Conservation (phyloP, 2,113 vertebrate species). For the Erythrolamprus reginae region DNA sequence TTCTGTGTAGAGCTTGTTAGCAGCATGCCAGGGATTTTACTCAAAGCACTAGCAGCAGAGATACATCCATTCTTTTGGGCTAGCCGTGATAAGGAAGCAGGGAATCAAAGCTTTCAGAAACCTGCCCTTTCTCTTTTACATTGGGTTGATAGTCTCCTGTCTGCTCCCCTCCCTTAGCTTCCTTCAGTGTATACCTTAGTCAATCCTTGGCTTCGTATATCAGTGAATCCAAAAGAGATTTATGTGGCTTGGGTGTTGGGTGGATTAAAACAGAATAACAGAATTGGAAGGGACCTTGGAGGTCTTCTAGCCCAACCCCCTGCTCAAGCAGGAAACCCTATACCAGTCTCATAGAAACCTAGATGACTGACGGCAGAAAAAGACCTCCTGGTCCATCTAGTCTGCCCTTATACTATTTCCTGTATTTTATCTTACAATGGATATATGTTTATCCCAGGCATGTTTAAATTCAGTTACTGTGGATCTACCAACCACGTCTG, state of each 20-base stretch:
- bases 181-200: not conserved
- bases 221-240: not conserved
- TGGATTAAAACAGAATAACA: not conserved
- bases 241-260: not conserved
- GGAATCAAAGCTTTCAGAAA: not conserved
- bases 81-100: not conserved
- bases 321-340: too few species aligned
- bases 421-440: too few species aligned
- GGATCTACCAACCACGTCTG: too few species aligned
- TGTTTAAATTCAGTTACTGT: too few species aligned
- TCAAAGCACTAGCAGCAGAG: not conserved
- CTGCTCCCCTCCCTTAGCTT: not conserved
- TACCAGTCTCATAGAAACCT: too few species aligned
- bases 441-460: too few species aligned
- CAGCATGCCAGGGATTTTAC: not conserved
- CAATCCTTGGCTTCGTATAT: not conserved
- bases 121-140: not conserved
- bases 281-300: too few species aligned
- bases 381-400: too few species aligned
- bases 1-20: not conserved
- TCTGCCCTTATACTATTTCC: too few species aligned
- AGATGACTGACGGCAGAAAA: too few species aligned
- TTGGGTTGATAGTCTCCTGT: not conserved
- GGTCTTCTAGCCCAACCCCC: too few species aligned
- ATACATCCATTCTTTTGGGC: not conserved